These are phyloP conservation scores for Epizoanthus scotinus DNA, from an alignment of 92 coral and sea anemone species.

Conservation along the genomic window DNA sequence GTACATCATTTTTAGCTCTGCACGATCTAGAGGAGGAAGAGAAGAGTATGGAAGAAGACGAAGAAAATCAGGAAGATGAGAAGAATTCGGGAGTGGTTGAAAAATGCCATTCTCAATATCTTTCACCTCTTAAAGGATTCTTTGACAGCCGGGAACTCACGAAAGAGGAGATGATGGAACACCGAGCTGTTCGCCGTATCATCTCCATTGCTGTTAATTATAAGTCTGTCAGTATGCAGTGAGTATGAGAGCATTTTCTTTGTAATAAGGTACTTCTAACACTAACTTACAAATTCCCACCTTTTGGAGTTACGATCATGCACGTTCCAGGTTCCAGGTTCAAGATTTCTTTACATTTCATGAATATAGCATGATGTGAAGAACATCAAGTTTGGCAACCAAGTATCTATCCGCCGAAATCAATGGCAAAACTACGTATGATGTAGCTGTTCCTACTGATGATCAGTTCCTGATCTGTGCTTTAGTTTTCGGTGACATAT, in stretches of 20 bases:
- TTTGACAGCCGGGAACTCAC: slow-evolving; percentile 3
- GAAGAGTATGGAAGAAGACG: neutral
- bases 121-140: slow-evolving; percentile 7
- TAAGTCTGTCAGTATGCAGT: neutral
- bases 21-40: neutral
- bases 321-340: no score
- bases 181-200: neutral
- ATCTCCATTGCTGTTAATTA: neutral
- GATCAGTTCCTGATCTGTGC: no score
- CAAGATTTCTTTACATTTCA: no score
- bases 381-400: no score
- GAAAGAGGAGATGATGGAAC: neutral
- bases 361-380: no score
- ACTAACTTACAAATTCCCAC: no score
- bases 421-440: no score
- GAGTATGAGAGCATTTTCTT: neutral
- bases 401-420: no score
- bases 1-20: neutral
- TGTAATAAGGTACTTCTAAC: no score
- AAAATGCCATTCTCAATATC: neutral
- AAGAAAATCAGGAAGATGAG: neutral
- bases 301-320: no score
- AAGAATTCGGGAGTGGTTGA: neutral
- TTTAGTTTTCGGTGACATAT: no score
- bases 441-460: no score